Base-by-base conservation (phyloP, 2,797 vertebrate species). In the Orestias chungarensis region DNA sequence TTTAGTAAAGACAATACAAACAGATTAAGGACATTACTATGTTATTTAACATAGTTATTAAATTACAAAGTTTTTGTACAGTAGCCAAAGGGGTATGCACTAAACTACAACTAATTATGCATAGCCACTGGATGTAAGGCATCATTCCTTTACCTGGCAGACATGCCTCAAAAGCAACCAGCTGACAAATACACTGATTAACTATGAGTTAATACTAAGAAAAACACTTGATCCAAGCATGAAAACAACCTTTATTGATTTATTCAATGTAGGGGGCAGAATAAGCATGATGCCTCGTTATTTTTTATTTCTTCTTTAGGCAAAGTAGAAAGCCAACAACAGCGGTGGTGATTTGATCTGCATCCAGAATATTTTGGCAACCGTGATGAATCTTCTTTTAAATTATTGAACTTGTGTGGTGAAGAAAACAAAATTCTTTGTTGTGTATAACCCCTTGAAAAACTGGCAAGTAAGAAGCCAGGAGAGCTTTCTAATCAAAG, bases 401-500 rank as follows among this genome's bases (percentile, higher is more conserved):
- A 85, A 88, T 88, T 82, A 82, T 70, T 78, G 35, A 80, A 69
- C 50, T 67, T 71, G 49, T 61, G 40, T 82, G 74, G 72, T 77
- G 75, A 83, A 79, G 82, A 79, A 80, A 69, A 57, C 40, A 35
- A 44, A 70, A 70, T 74, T 75, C 57, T 70, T 65, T 80, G 71
- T 82, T 81, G 73, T 83, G 83, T 79, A 66, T 69, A 49, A 44
- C 67, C 29, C 14, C 59, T 74, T 38, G 77, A 84, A 84, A 79
- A 82, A 50, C 70, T 69, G 75, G 66, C 71, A 73, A 73, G 77
- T 67, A 86, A 66, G 49, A 82, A 79, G 82, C 85, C 82, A 83
- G 76, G 76, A 76, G 71, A 78, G 83, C 52, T 79, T 82, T 84
- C 82, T 88, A 82, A 86, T 88, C 87, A 86, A 66, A 55, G 31